phyloP scores from a whole-genome alignment of 2,797 vertebrate species.

The Acrocephalus scirpaceus region DNA sequence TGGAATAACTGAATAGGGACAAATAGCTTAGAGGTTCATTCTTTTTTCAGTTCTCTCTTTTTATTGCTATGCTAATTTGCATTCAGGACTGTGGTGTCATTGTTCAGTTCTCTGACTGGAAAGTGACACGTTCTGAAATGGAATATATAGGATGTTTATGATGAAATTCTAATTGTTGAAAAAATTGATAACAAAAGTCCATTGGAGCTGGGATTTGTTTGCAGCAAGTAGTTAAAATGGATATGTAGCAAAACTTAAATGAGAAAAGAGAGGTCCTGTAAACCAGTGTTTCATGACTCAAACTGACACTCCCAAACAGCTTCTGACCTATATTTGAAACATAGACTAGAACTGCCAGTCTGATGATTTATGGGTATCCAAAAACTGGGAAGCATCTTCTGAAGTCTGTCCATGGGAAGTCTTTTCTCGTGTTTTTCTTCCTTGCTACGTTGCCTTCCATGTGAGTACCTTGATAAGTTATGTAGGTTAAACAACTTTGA shows the following conservation, averaged over 20 bases:
- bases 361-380: constrained; percentile 47
- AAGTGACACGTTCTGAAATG: background rate
- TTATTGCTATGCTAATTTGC: background rate
- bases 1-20: background rate
- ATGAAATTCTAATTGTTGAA: background rate
- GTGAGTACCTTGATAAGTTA: constrained; percentile 13
- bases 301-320: constrained; percentile 31
- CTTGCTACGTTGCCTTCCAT: background rate
- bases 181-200: background rate
- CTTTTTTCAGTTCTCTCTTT: background rate
- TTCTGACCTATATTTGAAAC: constrained; percentile 47
- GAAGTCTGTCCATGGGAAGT: background rate
- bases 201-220: background rate
- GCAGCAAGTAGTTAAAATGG: background rate
- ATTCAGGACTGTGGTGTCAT: background rate
- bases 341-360: constrained; percentile 52
- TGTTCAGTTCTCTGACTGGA: background rate
- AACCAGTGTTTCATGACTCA: constrained; percentile 38
- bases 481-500: background rate
- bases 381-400: constrained; percentile 36
- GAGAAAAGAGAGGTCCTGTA: background rate
- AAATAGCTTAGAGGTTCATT: background rate
- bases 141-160: background rate
- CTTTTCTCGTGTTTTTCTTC: background rate
- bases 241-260: background rate